Evolutionary conservation across 2,113 vertebrate species (phyloP).

Genomic region (Lepidothrix coronata): DNA sequence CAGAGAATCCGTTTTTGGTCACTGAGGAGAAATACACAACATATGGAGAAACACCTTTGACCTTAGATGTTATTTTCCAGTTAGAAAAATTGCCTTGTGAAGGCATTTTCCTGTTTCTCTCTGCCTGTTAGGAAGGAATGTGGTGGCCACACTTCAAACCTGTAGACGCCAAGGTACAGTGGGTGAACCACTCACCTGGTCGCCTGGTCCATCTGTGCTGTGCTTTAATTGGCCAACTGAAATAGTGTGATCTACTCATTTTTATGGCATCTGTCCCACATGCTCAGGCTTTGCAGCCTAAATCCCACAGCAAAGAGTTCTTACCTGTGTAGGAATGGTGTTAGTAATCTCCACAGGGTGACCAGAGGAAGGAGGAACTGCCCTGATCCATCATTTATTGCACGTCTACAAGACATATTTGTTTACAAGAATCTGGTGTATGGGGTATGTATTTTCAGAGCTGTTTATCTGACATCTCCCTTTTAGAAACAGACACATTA

Average conservation of each 20-base stretch:
- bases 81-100: background rate
- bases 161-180: background rate
- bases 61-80: background rate
- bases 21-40: accelerated
- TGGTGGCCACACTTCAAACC: background rate
- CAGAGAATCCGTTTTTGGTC: background rate
- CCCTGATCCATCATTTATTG: background rate
- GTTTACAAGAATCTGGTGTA: background rate
- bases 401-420: background rate
- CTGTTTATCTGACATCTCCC: background rate
- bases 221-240: background rate
- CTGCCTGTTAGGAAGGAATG: background rate
- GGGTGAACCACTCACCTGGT: background rate
- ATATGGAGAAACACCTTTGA: background rate
- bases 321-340: background rate
- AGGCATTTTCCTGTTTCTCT: background rate
- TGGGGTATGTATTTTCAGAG: background rate
- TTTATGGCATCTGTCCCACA: background rate
- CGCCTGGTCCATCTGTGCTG: background rate
- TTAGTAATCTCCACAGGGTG: background rate
- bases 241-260: background rate
- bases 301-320: background rate
- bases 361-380: background rate
- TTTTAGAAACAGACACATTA: background rate
- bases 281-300: background rate